Evolutionary conservation across 2,797 vertebrate genomes (phyloP), one percentile per base, ranked within the genome.

Genomic region (Eptatretus atami): DNA sequence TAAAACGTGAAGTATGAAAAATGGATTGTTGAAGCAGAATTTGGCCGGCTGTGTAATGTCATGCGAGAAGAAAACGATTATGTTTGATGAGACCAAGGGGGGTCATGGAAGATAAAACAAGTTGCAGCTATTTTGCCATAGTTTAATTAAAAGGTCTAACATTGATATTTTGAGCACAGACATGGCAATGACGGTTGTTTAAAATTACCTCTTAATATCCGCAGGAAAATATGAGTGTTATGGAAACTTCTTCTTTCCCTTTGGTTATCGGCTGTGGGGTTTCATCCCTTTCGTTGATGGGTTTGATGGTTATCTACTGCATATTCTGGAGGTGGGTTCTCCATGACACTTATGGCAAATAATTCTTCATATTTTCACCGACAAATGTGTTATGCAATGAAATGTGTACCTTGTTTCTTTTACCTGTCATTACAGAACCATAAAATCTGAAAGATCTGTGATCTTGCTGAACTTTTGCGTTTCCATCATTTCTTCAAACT

Each of bases 381-480:
- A 9, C n/a, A 25, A 61, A 61, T 61, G 57, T 61, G 9, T 61
- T 44, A 8, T 8, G 6, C 31, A 44, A 44, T 44, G 31, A 44
- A 44, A 44, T 44, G 6, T 44, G 31, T 44, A 44, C 31, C 31
- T 44, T 44, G 25, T n/a, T 10, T 61, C 25, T 61, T 61, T 25
- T 25, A n/a, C 12, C 53, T 67, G 65, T 70, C 64, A 6, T 70
- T 72, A 11, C 74, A 98, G 90, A 76, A 95, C 95, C 68, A 98
- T 98, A 68, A 83, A 87, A 64, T 95, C 90, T 0, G 90, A 98
- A 70, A 81, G 90, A 15, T 98, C 90, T 0, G 88, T 98, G 73
- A 98, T 98, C 71, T 81, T 98, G 68, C 88, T 98, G 71, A 98
- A 98, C 77, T 95, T 98, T 77, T 95, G 90, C 75, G 74, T 98